phyloP scores from a whole-genome alignment of 2,113 vertebrate species.

The Chaetops frenatus region DNA sequence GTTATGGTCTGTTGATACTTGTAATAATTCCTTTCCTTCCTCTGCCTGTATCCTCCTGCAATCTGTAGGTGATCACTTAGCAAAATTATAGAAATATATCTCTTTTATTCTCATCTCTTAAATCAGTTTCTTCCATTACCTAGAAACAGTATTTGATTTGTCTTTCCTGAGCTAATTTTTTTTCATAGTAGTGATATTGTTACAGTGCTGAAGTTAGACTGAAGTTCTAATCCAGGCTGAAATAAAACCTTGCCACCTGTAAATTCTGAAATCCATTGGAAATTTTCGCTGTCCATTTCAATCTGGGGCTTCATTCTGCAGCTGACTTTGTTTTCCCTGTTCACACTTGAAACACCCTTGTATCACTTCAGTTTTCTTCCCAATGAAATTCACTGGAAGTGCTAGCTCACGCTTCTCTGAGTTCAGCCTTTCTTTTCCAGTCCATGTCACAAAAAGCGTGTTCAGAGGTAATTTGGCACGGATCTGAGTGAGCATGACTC shows the following conservation, averaged over 20 bases:
- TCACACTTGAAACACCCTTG: neutral
- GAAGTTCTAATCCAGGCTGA: neutral
- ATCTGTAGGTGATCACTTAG: neutral
- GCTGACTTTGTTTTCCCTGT: neutral
- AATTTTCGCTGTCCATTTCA: neutral
- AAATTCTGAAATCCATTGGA: neutral
- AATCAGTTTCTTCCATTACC: neutral
- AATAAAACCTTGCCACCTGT: neutral
- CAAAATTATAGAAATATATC: neutral
- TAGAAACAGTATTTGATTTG: neutral
- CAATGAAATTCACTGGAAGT: neutral
- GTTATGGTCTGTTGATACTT: neutral
- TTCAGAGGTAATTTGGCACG: neutral
- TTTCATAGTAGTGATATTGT: neutral
- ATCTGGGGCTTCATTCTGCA: neutral
- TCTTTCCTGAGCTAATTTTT: neutral
- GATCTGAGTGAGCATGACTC: neutral
- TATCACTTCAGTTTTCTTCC: neutral
- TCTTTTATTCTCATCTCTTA: neutral
- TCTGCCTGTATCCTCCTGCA: neutral
- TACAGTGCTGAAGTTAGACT: neutral
- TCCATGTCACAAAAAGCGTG: rapidly evolving
- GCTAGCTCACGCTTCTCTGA: neutral
- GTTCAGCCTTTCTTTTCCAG: neutral
- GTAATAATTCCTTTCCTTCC: neutral